phyloP scores from a whole-genome alignment of 2,888 invertebrate species.

The Sphaerophoria rueppellii region DNA sequence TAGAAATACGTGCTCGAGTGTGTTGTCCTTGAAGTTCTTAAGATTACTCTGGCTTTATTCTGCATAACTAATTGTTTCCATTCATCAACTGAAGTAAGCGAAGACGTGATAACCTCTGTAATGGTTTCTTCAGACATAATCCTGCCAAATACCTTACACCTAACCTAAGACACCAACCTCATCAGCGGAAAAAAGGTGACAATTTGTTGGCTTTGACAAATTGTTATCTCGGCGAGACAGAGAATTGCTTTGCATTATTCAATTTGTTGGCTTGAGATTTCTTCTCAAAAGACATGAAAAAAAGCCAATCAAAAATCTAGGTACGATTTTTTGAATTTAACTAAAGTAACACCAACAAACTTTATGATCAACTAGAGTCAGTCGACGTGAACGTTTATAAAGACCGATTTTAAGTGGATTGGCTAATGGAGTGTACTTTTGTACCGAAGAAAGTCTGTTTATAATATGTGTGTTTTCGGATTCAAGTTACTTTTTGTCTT shows the following conservation, averaged over 20 bases:
- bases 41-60: conserved; percentile 33
- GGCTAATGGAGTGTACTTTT: too few species aligned
- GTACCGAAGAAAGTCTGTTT: too few species aligned
- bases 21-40: background rate
- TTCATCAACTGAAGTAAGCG: background rate
- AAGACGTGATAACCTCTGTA: conserved; percentile 22
- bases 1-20: background rate
- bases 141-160: background rate
- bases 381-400: too few species aligned
- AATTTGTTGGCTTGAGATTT: conserved; percentile 1
- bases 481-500: too few species aligned
- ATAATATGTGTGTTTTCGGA: too few species aligned
- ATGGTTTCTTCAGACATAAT: background rate
- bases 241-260: conserved; percentile 30
- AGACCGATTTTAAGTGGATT: too few species aligned
- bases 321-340: conserved; percentile 40
- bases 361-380: background rate
- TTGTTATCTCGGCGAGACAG: conserved; percentile 56
- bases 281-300: background rate
- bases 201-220: conserved; percentile 55
- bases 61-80: conserved; percentile 50
- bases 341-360: conserved; percentile 16
- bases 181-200: conserved; percentile 6
- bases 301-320: conserved; percentile 48
- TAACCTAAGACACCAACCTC: background rate